Evolutionary conservation across 2,888 invertebrate genomes (phyloP).

Genomic region (Marasmarcha lunaedactyla): DNA sequence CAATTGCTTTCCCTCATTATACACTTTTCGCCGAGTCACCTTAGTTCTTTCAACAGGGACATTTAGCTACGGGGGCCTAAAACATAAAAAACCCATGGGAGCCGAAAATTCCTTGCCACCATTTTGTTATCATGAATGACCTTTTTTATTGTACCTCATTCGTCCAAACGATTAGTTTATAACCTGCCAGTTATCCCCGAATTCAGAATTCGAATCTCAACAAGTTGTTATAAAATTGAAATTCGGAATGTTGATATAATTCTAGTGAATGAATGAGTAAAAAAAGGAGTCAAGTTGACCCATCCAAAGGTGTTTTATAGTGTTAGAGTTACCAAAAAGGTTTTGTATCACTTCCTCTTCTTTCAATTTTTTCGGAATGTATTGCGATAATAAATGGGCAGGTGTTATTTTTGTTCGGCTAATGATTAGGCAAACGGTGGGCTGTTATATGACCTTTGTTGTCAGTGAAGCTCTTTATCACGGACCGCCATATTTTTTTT

Average conservation of each 20-base stretch:
- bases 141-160: conserved; percentile 31
- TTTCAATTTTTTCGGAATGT: conserved; percentile 37
- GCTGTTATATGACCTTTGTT: conserved; percentile 28
- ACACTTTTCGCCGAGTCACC: conserved; percentile 32
- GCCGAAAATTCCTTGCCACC: conserved; percentile 44
- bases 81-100: conserved; percentile 57
- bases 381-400: conserved; percentile 55
- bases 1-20: conserved; percentile 1
- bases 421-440: conserved; percentile 53
- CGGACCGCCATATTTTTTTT: conserved; percentile 28
- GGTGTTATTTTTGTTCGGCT: conserved; percentile 45
- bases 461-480: conserved; percentile 36
- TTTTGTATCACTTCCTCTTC: conserved; percentile 58
- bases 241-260: conserved; percentile 19
- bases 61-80: conserved; percentile 47
- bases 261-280: conserved; percentile 43
- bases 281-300: conserved; percentile 33
- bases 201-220: conserved; percentile 1
- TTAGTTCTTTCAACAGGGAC: conserved; percentile 36
- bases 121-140: conserved; percentile 31
- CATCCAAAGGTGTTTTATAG: conserved; percentile 34
- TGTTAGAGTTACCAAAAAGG: conserved; percentile 32
- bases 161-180: conserved; percentile 25
- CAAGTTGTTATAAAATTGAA: conserved; percentile 21
- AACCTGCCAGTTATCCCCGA: conserved; percentile 17